Conservation (phyloP, 2,888 invertebrate species). For the Pseudanteris insignis region DNA sequence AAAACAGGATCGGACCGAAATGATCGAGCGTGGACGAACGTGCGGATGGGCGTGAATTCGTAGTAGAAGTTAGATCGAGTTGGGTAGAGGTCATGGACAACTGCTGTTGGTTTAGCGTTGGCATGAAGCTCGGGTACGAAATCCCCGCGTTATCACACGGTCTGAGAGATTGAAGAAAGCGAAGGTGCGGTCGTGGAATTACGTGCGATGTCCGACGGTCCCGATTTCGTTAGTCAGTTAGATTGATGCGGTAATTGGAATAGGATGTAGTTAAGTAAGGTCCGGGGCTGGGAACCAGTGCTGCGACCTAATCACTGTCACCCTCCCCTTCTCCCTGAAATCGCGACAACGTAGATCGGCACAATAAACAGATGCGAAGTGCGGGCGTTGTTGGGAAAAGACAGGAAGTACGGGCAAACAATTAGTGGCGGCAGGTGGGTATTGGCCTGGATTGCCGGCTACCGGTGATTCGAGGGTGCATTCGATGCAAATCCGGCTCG, state of each 20-base stretch:
- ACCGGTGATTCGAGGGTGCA: not conserved
- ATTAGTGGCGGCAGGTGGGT: conserved; percentile 8
- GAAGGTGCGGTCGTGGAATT: not conserved
- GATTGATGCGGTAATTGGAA: conserved; percentile 8
- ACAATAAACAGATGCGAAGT: conserved; percentile 7
- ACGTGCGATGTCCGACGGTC: not conserved
- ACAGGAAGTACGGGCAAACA: conserved; percentile 12
- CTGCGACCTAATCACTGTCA: conserved; percentile 1
- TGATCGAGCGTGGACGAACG: too few relatives aligned
- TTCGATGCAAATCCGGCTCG: conserved; percentile 1
- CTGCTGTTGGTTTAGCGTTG: too few relatives aligned
- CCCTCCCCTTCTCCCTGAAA: too few relatives aligned
- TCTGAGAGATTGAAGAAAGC: conserved; percentile 2
- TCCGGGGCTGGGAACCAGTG: conserved; percentile 9
- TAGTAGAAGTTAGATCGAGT: too few relatives aligned
- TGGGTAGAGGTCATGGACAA: too few relatives aligned
- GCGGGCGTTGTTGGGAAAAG: conserved; percentile 1
- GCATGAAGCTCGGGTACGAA: too few relatives aligned
- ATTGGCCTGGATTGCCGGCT: not conserved
- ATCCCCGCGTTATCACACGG: too few relatives aligned
- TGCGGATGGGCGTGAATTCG: too few relatives aligned
- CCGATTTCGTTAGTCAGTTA: conserved; percentile 8
- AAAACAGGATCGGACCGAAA: too few relatives aligned
- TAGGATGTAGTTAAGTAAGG: conserved; percentile 22
- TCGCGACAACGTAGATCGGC: not conserved